A percentile compares a stretch with the other conserved stretches of the same genome.
Evolutionary conservation across 1,140 invertebrate species (phyloP).

Genomic region (Drosophila littoralis): DNA sequence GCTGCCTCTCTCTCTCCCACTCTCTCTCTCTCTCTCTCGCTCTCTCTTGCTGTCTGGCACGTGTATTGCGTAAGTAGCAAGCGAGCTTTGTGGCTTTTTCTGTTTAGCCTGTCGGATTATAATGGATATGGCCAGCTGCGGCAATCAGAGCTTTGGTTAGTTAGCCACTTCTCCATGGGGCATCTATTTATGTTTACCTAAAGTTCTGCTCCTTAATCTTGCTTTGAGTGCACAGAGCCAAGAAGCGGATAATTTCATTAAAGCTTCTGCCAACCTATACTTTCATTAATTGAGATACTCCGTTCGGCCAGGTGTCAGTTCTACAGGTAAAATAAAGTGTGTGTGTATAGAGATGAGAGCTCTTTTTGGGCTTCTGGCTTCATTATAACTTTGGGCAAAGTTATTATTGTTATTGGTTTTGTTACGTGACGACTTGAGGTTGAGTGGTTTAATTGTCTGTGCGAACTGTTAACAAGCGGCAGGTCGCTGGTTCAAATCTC

Average conservation of each 20-base stretch:
- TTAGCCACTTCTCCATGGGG: background rate
- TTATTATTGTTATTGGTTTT: too few species aligned
- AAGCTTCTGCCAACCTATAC: background rate
- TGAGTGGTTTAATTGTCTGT: too few species aligned
- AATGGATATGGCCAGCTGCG: slow-evolving; percentile 68
- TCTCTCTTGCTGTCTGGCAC: slow-evolving; percentile 20
- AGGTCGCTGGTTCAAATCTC: too few species aligned
- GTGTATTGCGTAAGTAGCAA: slow-evolving; percentile 15
- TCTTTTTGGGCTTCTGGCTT: too few species aligned
- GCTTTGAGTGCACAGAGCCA: background rate
- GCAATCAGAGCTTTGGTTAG: slow-evolving; percentile 14
- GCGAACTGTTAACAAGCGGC: too few species aligned
- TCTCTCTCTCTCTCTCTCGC: background rate
- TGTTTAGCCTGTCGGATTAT: slow-evolving; percentile 71
- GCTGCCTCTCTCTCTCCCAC: background rate
- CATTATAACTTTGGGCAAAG: too few species aligned
- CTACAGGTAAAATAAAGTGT: too few species aligned
- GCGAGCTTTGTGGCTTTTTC: slow-evolving; percentile 67
- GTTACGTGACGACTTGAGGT: too few species aligned
- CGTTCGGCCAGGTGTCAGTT: too few species aligned
- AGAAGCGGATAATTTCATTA: background rate
- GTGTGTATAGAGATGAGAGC: too few species aligned
- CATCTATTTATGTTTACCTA: background rate
- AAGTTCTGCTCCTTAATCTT: background rate
- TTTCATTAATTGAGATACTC: too few species aligned